These are phyloP conservation scores for Emydocephalus ijimae DNA, from an alignment of 2,113 vertebrate species.

Conservation along the genomic window DNA sequence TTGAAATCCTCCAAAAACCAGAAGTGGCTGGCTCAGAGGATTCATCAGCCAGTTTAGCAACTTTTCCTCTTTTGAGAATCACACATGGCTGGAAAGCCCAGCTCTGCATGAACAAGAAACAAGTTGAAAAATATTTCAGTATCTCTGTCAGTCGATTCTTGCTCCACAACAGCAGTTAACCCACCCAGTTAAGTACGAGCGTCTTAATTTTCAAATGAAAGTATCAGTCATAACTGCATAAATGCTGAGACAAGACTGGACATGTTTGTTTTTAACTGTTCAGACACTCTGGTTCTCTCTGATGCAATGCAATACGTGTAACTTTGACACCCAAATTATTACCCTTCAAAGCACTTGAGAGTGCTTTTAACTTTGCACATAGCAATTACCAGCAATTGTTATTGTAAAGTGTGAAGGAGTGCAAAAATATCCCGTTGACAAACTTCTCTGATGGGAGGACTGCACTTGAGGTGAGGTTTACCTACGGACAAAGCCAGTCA, in stretches of 20 bases:
- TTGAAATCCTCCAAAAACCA: conserved; percentile 12
- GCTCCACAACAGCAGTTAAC: conserved; percentile 46
- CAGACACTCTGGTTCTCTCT: conserved; percentile 34
- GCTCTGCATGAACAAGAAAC: background rate
- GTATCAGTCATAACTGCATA: conserved; percentile 36
- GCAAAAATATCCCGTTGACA: conserved; percentile 26
- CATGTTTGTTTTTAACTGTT: conserved; percentile 65
- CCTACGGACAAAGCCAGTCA: background rate
- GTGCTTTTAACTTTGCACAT: conserved; percentile 22
- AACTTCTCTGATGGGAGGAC: conserved; percentile 25
- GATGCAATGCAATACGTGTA: conserved; percentile 43
- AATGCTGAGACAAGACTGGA: conserved; percentile 56
- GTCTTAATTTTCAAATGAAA: conserved; percentile 51
- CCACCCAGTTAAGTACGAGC: conserved; percentile 51
- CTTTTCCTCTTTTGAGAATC: conserved; percentile 23
- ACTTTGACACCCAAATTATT: conserved; percentile 48
- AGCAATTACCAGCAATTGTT: conserved; percentile 33
- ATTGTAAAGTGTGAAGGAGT: conserved; percentile 23
- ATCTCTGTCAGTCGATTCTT: conserved; percentile 45
- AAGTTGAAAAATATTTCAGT: background rate
- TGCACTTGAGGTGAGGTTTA: background rate
- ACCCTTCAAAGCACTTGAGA: conserved; percentile 33
- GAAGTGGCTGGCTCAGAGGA: background rate
- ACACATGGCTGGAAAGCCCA: conserved; percentile 7
- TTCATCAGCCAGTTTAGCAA: conserved; percentile 33